phyloP scores from a whole-genome alignment of 2,113 vertebrate genomes.

The Anoura caudifer region DNA sequence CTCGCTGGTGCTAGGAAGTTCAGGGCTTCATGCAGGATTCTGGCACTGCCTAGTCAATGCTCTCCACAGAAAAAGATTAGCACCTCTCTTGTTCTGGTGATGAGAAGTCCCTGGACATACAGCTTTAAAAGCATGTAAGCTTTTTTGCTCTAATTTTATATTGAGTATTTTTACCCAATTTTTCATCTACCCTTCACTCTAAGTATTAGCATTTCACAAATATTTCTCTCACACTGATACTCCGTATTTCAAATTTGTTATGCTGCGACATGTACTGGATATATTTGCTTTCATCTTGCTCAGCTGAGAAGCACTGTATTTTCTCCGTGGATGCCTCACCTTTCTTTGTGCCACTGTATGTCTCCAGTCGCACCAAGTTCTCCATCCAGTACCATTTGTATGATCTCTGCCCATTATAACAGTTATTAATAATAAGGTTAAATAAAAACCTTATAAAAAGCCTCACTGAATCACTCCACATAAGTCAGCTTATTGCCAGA shows the following conservation, averaged over 20 bases:
- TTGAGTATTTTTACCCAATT: not conserved
- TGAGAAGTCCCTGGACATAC: not conserved
- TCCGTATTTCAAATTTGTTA: not conserved
- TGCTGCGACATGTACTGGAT: not conserved
- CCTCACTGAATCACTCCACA: not conserved
- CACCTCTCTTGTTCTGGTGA: not conserved
- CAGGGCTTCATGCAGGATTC: not conserved
- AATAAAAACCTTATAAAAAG: not conserved
- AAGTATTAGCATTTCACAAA: not conserved
- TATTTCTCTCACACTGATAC: not conserved
- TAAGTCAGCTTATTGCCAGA: not conserved
- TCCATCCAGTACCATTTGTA: not conserved
- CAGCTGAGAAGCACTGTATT: constrained; percentile 30
- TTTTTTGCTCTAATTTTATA: not conserved
- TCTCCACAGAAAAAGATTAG: not conserved
- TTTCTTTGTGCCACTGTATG: constrained; percentile 16
- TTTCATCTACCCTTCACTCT: not conserved
- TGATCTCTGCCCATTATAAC: constrained; percentile 28
- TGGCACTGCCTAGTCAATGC: not conserved
- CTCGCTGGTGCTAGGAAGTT: not conserved
- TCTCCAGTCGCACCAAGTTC: constrained; percentile 23
- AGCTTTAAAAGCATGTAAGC: not conserved
- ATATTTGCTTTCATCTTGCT: constrained; percentile 44
- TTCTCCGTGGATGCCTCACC: not conserved
- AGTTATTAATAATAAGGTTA: not conserved